Evolutionary conservation across 2,113 vertebrate genomes (phyloP).

Genomic region (Brienomyrus longianalis): DNA sequence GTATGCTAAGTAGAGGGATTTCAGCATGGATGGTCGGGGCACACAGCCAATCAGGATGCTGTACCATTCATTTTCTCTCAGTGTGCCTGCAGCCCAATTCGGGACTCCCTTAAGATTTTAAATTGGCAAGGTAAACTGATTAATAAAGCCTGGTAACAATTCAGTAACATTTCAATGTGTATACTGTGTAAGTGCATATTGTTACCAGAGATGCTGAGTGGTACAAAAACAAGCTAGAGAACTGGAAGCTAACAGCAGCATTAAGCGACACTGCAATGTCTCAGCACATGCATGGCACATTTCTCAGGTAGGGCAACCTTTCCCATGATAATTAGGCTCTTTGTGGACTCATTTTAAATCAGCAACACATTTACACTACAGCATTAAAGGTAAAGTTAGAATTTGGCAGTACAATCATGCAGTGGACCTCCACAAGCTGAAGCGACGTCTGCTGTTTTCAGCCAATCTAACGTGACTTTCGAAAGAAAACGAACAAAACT

Average conservation of each 20-base stretch:
- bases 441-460: neutral
- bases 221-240: neutral
- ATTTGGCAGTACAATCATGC: neutral
- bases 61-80: neutral
- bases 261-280: neutral
- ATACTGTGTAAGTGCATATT: neutral
- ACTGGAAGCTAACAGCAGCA: neutral
- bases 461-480: neutral
- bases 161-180: neutral
- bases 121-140: neutral
- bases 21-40: neutral
- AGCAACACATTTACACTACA: neutral
- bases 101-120: neutral
- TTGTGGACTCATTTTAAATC: neutral
- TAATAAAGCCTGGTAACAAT: neutral
- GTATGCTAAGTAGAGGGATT: neutral
- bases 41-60: neutral
- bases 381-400: neutral
- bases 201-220: neutral
- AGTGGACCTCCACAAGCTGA: constrained; percentile 7
- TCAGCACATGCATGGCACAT: neutral
- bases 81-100: neutral
- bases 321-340: neutral
- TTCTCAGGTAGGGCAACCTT: too few species aligned
- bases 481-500: constrained; percentile 24